phyloP scores from a whole-genome alignment of 2,888 invertebrate species.

The Diabrotica balteata region DNA sequence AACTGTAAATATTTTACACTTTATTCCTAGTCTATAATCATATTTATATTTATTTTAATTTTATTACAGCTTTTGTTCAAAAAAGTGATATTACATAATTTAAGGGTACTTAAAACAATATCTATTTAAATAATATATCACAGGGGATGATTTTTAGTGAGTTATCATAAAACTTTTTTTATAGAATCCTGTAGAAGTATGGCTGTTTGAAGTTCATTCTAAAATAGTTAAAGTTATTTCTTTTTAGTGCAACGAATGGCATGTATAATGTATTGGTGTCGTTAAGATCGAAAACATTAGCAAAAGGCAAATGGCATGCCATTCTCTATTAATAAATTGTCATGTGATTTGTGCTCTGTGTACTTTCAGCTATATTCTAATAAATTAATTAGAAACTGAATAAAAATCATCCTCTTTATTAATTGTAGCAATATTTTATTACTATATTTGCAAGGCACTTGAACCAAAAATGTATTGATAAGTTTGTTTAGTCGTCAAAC shows the following conservation, averaged over 20 bases:
- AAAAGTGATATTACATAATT: constrained; percentile 16
- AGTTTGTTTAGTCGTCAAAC: not conserved
- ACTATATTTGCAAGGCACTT: constrained; percentile 27
- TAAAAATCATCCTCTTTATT: constrained; percentile 1
- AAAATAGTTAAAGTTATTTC: no score
- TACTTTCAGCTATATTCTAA: no score
- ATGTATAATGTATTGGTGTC: no score
- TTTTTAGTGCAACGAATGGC: no score
- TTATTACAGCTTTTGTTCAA: constrained; percentile 5
- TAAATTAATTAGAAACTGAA: no score
- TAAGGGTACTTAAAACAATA: constrained; percentile 27
- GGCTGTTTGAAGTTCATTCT: no score
- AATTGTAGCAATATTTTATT: constrained; percentile 33
- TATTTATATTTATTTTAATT: constrained; percentile 16
- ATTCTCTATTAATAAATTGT: no score
- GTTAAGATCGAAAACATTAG: no score
- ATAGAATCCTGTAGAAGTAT: no score
- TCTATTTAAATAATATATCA: constrained; percentile 15
- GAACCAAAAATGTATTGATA: constrained; percentile 24
- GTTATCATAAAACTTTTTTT: no score
- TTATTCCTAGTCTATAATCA: constrained; percentile 7
- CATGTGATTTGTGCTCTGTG: no score
- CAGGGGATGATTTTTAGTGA: not conserved
- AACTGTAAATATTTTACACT: constrained; percentile 6
- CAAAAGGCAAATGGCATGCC: no score